phyloP scores from a whole-genome alignment of 2,797 vertebrate species.

The Cheirogaleus major region DNA sequence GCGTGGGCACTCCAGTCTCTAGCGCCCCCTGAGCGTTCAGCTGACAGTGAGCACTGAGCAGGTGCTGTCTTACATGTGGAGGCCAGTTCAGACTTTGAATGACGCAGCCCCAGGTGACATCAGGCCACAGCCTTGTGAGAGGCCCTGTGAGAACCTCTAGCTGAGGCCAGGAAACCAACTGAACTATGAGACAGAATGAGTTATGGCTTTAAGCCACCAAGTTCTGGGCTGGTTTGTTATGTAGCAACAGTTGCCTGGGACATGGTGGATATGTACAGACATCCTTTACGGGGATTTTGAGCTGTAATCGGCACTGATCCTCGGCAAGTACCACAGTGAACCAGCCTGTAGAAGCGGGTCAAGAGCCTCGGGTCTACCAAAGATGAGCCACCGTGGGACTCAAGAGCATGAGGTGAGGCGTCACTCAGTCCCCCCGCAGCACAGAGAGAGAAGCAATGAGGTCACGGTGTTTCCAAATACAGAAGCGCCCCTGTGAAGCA shows the following conservation, averaged over 20 bases:
- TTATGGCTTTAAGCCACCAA: neutral
- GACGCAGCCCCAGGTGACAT: neutral
- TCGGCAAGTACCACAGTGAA: neutral
- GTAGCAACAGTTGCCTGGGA: neutral
- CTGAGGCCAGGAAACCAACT: neutral
- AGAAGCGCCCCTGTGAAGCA: neutral
- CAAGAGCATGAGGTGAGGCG: fast-evolving
- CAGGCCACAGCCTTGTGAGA: neutral
- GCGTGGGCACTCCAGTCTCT: neutral
- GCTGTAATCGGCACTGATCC: neutral
- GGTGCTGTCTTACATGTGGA: neutral
- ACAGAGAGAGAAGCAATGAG: neutral
- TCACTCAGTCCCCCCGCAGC: neutral
- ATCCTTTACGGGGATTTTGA: neutral
- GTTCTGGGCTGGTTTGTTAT: neutral
- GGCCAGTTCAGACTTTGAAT: neutral
- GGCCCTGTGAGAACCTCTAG: neutral
- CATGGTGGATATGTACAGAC: neutral
- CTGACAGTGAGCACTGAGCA: neutral
- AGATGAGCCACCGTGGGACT: fast-evolving
- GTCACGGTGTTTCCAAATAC: neutral
- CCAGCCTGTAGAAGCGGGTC: neutral
- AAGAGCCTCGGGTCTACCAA: neutral
- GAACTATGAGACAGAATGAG: neutral
- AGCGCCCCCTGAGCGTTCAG: neutral